Evolutionary conservation across 1,140 invertebrate species (phyloP).

Genomic region (Platyscapa corneri): DNA sequence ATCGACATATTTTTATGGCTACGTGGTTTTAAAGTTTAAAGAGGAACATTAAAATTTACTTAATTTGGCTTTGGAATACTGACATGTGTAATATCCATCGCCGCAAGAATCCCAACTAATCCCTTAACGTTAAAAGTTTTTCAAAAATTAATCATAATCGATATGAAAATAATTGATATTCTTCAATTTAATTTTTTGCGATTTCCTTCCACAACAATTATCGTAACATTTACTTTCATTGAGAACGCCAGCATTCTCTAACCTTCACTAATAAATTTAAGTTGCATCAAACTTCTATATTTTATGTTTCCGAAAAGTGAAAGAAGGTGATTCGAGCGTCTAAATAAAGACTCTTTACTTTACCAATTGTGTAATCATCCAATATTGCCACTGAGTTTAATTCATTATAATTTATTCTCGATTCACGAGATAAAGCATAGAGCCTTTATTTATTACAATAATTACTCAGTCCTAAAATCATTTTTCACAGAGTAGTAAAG

Average conservation of each 20-base stretch:
- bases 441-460: constrained; percentile 47
- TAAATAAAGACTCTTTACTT: constrained; percentile 44
- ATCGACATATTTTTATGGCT: constrained; percentile 48
- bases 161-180: constrained; percentile 45
- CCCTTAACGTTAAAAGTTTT: constrained; percentile 47
- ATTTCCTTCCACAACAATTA: constrained; percentile 29
- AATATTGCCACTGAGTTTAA: constrained; percentile 21
- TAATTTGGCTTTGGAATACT: constrained; percentile 58
- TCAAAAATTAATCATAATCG: constrained; percentile 40
- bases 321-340: constrained; percentile 50
- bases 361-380: neutral
- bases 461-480: constrained; percentile 50
- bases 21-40: constrained; percentile 52
- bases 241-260: constrained; percentile 53
- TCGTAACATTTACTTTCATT: constrained; percentile 25
- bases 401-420: constrained; percentile 26
- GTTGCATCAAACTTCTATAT: constrained; percentile 27
- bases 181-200: constrained; percentile 17
- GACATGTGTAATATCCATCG: constrained; percentile 55
- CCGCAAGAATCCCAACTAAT: constrained; percentile 52
- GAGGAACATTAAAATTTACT: constrained; percentile 54
- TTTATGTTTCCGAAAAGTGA: constrained; percentile 43
- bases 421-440: constrained; percentile 17
- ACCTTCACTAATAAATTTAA: constrained; percentile 37
- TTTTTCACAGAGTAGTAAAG: constrained; percentile 41